Evolutionary conservation across 2,888 invertebrate genomes (phyloP).

Genomic region (Chymomyza amoena): DNA sequence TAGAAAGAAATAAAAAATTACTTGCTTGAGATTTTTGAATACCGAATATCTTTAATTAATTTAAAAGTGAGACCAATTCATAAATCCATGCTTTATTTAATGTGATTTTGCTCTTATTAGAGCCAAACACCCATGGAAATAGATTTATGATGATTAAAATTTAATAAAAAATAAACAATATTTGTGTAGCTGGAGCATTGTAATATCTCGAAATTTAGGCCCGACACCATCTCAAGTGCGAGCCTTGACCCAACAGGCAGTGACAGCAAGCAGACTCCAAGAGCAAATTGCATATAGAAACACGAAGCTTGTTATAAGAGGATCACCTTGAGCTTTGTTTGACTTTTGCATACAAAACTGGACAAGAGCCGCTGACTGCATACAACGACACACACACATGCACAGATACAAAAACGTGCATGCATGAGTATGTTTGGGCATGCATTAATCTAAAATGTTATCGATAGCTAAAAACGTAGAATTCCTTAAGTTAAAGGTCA

Average conservation of each 20-base stretch:
- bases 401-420: background rate
- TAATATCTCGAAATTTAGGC: background rate
- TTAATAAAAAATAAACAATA: no score
- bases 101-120: no score
- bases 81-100: no score
- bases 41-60: no score
- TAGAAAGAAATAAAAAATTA: no score
- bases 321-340: conserved; percentile 54
- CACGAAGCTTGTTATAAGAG: conserved; percentile 24
- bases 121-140: no score
- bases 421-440: background rate
- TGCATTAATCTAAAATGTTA: background rate
- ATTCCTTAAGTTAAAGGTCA: background rate
- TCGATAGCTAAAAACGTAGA: background rate
- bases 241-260: conserved; percentile 13
- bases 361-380: background rate
- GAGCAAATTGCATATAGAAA: conserved; percentile 15
- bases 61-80: no score
- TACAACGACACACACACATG: conserved; percentile 5
- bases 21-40: no score
- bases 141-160: no score
- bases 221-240: background rate
- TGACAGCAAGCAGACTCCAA: background rate
- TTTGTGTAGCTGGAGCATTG: no score
- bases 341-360: conserved; percentile 49